Evolutionary conservation across 2,113 vertebrate species (phyloP).

Genomic region (pig (Sus scrofa)): DNA sequence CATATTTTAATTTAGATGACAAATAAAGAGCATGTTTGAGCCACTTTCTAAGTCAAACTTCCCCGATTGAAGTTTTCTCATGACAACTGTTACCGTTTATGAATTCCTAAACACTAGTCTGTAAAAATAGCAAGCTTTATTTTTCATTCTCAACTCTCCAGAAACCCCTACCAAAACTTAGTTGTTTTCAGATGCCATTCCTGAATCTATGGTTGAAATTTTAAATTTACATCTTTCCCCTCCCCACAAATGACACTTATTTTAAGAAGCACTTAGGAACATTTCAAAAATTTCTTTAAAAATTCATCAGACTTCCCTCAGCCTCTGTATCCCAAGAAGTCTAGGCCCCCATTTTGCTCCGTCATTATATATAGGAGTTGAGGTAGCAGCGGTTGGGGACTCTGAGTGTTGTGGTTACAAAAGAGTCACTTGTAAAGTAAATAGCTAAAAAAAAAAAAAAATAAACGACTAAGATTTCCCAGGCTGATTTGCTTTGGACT

Average conservation of each 20-base stretch:
- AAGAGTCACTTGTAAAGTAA: slow-evolving; percentile 12
- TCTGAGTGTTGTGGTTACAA: background rate
- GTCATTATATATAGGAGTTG: background rate
- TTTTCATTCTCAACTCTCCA: slow-evolving; percentile 11
- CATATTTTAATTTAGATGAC: slow-evolving; percentile 38
- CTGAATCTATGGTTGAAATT: slow-evolving; percentile 13
- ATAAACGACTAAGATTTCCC: background rate
- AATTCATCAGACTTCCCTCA: background rate
- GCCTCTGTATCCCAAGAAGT: background rate
- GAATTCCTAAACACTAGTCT: background rate
- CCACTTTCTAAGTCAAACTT: slow-evolving; percentile 39
- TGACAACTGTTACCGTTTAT: background rate
- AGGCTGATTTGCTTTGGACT: background rate
- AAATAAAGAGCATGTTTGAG: background rate
- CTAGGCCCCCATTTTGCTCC: background rate
- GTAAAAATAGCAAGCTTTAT: slow-evolving; percentile 28
- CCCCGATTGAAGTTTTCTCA: background rate
- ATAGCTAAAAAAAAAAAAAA: background rate
- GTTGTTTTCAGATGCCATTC: background rate
- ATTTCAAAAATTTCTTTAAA: slow-evolving; percentile 15
- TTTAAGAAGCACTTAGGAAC: slow-evolving; percentile 40
- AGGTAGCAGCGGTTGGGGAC: background rate
- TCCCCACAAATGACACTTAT: background rate
- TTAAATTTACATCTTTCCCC: background rate
- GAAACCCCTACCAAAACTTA: slow-evolving; percentile 34